These are phyloP conservation scores for Chironomus striatipennis DNA, from an alignment of 1,140 invertebrate species.

Conservation along the genomic window DNA sequence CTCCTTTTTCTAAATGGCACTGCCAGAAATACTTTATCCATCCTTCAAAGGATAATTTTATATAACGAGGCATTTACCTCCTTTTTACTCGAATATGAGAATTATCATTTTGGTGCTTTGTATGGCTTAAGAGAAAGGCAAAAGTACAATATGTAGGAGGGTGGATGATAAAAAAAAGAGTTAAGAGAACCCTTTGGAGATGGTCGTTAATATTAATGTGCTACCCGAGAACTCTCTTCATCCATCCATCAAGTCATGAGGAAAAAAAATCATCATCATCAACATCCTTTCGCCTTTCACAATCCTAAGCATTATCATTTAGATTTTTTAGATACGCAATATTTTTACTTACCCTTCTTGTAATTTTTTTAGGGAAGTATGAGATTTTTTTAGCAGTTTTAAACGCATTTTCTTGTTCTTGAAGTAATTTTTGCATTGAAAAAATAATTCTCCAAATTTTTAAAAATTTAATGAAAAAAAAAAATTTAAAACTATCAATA, in stretches of 20 bases:
- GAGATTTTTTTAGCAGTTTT: too few species aligned
- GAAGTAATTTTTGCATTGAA: too few species aligned
- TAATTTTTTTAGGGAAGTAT: too few species aligned
- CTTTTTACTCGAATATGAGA: neutral
- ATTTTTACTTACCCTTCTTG: too few species aligned
- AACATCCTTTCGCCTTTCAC: too few species aligned
- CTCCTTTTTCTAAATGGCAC: neutral
- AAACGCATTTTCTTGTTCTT: too few species aligned
- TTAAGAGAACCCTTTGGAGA: neutral
- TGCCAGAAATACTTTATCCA: neutral
- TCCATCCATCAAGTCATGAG: slow-evolving; percentile 1
- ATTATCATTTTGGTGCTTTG: neutral
- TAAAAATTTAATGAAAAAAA: too few species aligned
- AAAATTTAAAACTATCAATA: too few species aligned
- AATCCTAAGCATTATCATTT: too few species aligned
- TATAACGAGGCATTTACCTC: neutral
- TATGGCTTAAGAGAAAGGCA: neutral
- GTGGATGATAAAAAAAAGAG: neutral
- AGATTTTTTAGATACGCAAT: too few species aligned
- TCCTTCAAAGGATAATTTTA: neutral
- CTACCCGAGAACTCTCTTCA: slow-evolving; percentile 1
- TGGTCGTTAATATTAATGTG: slow-evolving; percentile 8
- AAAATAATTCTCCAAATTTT: too few species aligned
- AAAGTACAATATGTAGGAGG: neutral
- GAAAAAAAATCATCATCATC: too few species aligned